Evolutionary conservation across 30 jellyfish, hydroid and myxozoan species (phyloP), one percentile per base, ranked within the genome.

Genomic region (Haliclystus octoradiatus): DNA sequence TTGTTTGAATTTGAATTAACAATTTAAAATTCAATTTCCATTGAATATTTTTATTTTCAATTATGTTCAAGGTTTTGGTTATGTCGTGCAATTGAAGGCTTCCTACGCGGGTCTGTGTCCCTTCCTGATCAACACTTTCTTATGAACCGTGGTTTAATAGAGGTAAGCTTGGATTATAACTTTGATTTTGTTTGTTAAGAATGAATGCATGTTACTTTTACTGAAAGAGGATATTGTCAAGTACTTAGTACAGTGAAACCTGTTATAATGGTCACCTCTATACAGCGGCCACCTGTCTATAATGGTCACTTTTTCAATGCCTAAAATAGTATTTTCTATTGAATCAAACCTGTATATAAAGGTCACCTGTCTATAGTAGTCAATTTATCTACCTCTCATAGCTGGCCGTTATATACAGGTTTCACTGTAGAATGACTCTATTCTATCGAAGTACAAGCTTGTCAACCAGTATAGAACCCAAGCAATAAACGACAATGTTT

Each of bases 41-140:
- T 28, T 13, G 69, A 65, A 12, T 24, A 30, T 32, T 26, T 22
- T 3, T 30, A 35, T 34, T 19, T 19, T 31, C 13, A 24, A 14
- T 9, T 23, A n/a, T 7, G n/a, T 52, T 27, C 28, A 46, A 91
- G 99, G 76, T 91, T 91, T 49, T 91, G 99, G 99, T 65, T 91
- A 33, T 82, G 94, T 32, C 76, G 99, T 19, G 99, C 99, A 35
- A 80, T 91, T 52, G 99, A 91, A 74, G 99, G 99, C 4, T 91
- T 91, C 77, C 84, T 91, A 23, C 74, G 99, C 23, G 99, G 99
- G n/a, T 46, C 84, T 1, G 99, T 91, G 1, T 80, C 95, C 0
- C 92, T 92, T 14, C 92, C 90, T 1, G 99, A 83, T 61, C 99
- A 91, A 64, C 79, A 79, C 49, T 91, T 91, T 50, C 88, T 91